A percentile compares a stretch with the other conserved stretches of the same genome.
Conservation (phyloP, 2,797 vertebrate species). For the Myoxocephalus aenaeus region DNA sequence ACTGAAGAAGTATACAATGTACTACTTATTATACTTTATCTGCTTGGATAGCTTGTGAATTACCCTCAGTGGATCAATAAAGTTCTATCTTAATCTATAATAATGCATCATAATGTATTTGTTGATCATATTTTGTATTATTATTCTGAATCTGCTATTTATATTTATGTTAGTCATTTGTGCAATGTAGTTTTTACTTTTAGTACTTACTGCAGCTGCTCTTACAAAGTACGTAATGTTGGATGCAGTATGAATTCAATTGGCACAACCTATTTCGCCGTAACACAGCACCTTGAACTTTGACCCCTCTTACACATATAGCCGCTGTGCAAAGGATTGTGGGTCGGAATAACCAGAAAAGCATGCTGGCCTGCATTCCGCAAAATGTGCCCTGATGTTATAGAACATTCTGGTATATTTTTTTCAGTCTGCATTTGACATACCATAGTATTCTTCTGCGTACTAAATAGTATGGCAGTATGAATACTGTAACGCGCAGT, state of each 20-base stretch:
- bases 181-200: too few species aligned
- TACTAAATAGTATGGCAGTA: too few species aligned
- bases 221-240: background rate
- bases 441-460: background rate
- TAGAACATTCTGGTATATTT: background rate
- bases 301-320: background rate
- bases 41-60: background rate
- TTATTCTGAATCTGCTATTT: background rate
- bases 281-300: background rate
- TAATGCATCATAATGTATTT: background rate
- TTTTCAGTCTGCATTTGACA: background rate
- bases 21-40: background rate
- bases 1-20: background rate
- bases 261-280: background rate
- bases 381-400: background rate
- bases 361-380: background rate
- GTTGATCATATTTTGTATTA: background rate
- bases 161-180: too few species aligned
- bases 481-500: too few species aligned
- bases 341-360: background rate
- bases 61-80: background rate
- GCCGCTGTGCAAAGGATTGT: background rate
- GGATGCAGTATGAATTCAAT: background rate
- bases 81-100: background rate
- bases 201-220: background rate